phyloP scores from a whole-genome alignment of 2,797 vertebrate genomes.

The Acestrorhynchus altus region DNA sequence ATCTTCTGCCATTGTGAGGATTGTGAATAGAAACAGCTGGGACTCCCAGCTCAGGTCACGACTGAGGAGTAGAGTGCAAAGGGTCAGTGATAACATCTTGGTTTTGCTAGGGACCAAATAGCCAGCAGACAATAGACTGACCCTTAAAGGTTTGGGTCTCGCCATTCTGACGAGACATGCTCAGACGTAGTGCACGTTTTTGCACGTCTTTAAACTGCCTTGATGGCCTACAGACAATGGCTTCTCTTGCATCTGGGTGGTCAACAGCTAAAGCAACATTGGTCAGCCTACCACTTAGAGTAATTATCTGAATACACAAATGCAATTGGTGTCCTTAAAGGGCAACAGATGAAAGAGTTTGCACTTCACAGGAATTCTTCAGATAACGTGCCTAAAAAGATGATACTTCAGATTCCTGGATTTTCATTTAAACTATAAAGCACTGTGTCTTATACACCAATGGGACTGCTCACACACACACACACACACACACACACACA shows the following conservation, averaged over 20 bases:
- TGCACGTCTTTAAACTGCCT: constrained; percentile 15
- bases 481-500: no score
- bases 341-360: background rate
- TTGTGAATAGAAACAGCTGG: constrained; percentile 34
- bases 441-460: no score
- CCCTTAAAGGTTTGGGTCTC: constrained; percentile 45
- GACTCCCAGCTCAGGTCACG: constrained; percentile 33
- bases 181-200: constrained; percentile 20
- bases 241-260: constrained; percentile 47
- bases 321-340: background rate
- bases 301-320: constrained; percentile 4
- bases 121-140: constrained; percentile 55
- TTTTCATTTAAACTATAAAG: background rate
- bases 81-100: constrained; percentile 59
- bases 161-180: constrained; percentile 32
- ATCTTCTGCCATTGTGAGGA: constrained; percentile 52
- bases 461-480: no score
- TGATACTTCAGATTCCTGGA: background rate
- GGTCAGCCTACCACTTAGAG: background rate
- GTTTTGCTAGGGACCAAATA: constrained; percentile 52
- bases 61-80: constrained; percentile 1
- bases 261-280: background rate
- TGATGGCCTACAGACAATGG: constrained; percentile 20
- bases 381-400: background rate
- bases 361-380: background rate